phyloP scores from a whole-genome alignment of 2,113 vertebrate species.

The Chionomys nivalis region DNA sequence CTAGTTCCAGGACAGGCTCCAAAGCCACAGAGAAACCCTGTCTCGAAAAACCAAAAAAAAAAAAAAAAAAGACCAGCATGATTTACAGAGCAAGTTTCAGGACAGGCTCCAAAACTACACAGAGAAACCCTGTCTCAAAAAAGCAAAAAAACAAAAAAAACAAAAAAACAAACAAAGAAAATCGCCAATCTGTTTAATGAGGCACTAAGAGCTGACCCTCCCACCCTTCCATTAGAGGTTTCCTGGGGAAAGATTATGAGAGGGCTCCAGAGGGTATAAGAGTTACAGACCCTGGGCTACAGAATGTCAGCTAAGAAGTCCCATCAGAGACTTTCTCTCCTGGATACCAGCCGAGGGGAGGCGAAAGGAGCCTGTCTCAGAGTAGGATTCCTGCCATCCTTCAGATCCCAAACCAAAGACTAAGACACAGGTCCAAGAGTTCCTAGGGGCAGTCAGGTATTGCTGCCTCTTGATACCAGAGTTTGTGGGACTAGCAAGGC shows the following conservation, averaged over 20 bases:
- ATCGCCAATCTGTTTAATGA: background rate
- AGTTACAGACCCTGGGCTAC: background rate
- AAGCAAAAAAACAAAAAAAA: no score
- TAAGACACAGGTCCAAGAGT: background rate
- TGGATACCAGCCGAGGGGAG: background rate
- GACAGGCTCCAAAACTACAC: no score
- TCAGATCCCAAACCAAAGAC: background rate
- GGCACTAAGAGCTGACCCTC: background rate
- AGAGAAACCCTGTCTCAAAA: no score
- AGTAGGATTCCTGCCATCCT: background rate
- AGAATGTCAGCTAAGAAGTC: background rate
- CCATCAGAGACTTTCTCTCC: background rate
- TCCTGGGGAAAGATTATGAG: background rate
- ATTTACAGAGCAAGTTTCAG: no score
- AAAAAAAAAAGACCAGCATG: no score
- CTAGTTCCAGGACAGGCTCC: no score
- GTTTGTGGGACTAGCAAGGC: background rate
- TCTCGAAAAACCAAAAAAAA: no score
- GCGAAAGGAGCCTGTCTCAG: background rate
- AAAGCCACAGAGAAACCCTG: no score
- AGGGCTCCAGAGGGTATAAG: background rate
- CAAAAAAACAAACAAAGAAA: no score
- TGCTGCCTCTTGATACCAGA: background rate
- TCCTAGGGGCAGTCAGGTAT: background rate
- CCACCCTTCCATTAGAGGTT: background rate